These are phyloP conservation scores for Dysidea cf. avara DNA, from an alignment of 37 sponge, comb jelly and placozoan genomes.

Conservation along the genomic window DNA sequence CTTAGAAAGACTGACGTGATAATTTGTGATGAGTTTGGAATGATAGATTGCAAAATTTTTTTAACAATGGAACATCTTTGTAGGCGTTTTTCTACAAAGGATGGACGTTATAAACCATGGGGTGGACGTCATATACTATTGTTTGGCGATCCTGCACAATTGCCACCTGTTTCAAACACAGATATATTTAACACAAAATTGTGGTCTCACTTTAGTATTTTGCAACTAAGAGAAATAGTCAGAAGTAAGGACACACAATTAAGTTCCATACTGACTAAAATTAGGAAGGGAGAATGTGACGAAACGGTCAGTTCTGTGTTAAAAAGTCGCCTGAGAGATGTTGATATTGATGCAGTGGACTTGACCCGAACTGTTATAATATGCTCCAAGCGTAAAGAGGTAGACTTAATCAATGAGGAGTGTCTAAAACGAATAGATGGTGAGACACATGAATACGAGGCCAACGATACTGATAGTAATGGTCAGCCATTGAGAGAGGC, in stretches of 20 bases:
- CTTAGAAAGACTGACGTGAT: conserved; percentile 16
- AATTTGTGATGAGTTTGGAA: conserved; percentile 15
- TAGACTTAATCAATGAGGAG: not conserved
- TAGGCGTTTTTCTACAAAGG: too few relatives aligned
- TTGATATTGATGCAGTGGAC: too few relatives aligned
- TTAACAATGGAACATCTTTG: conserved; percentile 12
- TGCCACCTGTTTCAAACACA: not conserved
- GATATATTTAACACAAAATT: conserved; percentile 11
- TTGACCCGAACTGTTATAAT: conserved; percentile 10
- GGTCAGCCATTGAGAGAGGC: not conserved
- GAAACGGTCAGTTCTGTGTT: not conserved
- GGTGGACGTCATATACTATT: conserved; percentile 15
- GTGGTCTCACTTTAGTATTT: conserved; percentile 1
- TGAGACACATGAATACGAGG: not conserved
- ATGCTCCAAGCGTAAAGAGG: conserved; percentile 7
- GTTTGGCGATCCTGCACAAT: conserved; percentile 18
- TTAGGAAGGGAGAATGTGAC: not conserved
- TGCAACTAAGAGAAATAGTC: not conserved
- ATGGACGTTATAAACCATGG: too few relatives aligned
- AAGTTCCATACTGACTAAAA: not conserved
- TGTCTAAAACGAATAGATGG: not conserved
- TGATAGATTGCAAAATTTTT: not conserved
- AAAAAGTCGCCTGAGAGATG: too few relatives aligned
- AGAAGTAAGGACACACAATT: not conserved
- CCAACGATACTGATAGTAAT: conserved; percentile 1